A percentile compares a stretch with the other conserved stretches of the same genome.
phyloP scores from a whole-genome alignment of 35 echinoderm and acorn worm genomes.

The Diadema setosum region DNA sequence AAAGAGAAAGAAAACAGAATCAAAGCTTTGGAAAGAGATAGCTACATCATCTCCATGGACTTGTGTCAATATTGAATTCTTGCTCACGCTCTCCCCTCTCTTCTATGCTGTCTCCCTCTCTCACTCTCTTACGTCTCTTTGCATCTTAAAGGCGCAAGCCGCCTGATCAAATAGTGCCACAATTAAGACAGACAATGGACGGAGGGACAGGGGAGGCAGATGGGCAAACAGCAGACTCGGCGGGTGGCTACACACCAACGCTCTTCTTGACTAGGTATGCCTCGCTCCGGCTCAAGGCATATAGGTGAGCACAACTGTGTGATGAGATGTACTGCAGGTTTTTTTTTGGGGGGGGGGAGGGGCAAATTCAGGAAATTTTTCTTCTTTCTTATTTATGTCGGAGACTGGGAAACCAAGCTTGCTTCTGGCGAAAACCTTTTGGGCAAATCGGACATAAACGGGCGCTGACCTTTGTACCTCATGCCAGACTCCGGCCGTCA shows the following conservation, averaged over 20 bases:
- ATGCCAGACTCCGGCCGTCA: too few species aligned
- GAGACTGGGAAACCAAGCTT: too few species aligned
- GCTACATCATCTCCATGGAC: not conserved
- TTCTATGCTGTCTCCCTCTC: not conserved
- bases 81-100: not conserved
- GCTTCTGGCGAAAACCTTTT: too few species aligned
- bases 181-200: not conserved
- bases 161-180: slow-evolving; percentile 1
- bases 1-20: too few species aligned
- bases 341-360: not conserved
- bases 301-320: too few species aligned
- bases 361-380: not conserved
- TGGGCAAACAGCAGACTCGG: not conserved
- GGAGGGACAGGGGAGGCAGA: not conserved
- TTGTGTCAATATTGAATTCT: not conserved
- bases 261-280: not conserved
- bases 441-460: too few species aligned
- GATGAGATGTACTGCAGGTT: too few species aligned
- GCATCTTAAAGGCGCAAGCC: too few species aligned
- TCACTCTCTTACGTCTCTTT: too few species aligned
- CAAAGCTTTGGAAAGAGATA: not conserved
- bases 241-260: not conserved
- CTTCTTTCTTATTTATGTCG: too few species aligned
- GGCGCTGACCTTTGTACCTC: too few species aligned
- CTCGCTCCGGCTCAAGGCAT: not conserved